These are phyloP conservation scores for Poeciliopsis turneri DNA, from an alignment of 2,797 vertebrate species.

Conservation along the genomic window DNA sequence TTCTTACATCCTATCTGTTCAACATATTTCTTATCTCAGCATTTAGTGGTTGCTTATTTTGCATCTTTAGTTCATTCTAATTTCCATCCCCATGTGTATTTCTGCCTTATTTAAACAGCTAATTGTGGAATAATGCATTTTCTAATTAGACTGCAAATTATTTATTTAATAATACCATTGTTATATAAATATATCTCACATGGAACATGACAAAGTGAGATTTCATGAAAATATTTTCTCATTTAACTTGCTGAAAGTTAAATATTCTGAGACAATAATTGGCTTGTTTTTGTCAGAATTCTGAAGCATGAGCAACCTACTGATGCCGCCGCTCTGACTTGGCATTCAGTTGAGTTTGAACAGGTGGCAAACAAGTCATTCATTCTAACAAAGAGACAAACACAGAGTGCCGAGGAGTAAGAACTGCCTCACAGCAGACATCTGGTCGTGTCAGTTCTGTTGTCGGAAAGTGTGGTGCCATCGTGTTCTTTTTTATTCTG, in stretches of 20 bases:
- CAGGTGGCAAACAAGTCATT: conserved; percentile 54
- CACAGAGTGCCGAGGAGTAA: conserved; percentile 26
- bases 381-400: conserved; percentile 55
- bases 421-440: conserved; percentile 43
- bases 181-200: not conserved
- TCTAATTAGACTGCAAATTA: conserved; percentile 32
- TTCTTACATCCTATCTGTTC: conserved; percentile 3
- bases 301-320: conserved; percentile 14
- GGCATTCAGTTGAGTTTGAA: conserved; percentile 47
- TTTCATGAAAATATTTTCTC: not conserved
- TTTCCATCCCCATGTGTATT: conserved; percentile 14
- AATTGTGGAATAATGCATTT: conserved; percentile 17
- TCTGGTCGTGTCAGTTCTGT: conserved; percentile 48
- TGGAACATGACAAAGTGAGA: conserved; percentile 8
- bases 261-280: conserved; percentile 5
- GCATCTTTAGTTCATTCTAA: conserved; percentile 5
- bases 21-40: conserved; percentile 4
- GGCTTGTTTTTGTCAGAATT: not conserved
- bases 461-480: conserved; percentile 30
- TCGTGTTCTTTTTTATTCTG: conserved; percentile 25
- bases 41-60: not conserved
- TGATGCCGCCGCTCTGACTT: conserved; percentile 16
- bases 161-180: conserved; percentile 11
- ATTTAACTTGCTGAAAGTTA: not conserved
- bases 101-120: conserved; percentile 13